Conservation (phyloP, 2,113 vertebrate species). For the Peromyscus californicus region DNA sequence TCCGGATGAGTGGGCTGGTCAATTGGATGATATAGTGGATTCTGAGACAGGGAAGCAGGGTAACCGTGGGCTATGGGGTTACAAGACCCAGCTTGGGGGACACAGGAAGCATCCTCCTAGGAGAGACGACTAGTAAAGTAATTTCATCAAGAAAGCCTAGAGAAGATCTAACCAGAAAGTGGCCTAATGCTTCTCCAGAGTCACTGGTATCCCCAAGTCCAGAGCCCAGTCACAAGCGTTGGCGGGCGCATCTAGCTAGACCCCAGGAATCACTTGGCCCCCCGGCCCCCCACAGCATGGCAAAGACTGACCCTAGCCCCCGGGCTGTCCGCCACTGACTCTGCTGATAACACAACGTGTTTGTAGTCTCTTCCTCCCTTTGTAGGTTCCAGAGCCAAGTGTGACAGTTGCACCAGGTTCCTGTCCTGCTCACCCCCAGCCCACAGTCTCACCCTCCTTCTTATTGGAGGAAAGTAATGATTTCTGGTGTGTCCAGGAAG, state of each 20-base stretch:
- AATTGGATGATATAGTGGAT: background rate
- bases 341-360: fast-evolving
- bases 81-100: background rate
- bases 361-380: background rate
- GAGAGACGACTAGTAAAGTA: background rate
- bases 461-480: background rate
- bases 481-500: background rate
- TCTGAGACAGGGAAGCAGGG: background rate
- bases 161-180: background rate
- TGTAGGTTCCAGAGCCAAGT: background rate
- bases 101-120: background rate
- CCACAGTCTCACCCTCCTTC: background rate
- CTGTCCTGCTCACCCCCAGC: fast-evolving
- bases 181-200: background rate
- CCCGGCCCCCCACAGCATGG: background rate
- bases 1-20: background rate
- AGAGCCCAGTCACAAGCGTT: background rate
- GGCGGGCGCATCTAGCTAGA: background rate
- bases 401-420: fast-evolving
- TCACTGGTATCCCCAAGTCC: background rate
- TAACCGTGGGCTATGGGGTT: fast-evolving
- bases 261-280: background rate
- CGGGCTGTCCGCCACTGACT: background rate
- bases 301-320: background rate
- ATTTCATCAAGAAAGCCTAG: background rate